Evolutionary conservation across 2,797 vertebrate species (phyloP).

Genomic region (Morus bassanus): DNA sequence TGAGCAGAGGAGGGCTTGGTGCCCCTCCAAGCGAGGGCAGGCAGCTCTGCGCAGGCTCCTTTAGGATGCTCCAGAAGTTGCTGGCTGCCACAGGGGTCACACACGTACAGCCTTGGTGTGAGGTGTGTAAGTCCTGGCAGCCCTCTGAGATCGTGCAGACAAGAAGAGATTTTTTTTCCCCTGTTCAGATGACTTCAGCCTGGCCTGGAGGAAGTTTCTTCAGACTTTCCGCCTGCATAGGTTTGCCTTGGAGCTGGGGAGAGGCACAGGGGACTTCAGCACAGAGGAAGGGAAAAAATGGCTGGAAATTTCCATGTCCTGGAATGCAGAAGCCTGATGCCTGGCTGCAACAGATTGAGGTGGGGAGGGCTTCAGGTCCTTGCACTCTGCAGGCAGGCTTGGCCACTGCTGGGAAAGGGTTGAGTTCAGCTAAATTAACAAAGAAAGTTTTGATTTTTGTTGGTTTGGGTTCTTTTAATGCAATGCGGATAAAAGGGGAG

Average conservation of each 20-base stretch:
- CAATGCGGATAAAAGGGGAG: background rate
- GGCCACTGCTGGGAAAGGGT: background rate
- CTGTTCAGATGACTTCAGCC: background rate
- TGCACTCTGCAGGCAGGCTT: background rate
- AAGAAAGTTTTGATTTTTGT: background rate
- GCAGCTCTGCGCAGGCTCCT: background rate
- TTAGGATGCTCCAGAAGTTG: background rate
- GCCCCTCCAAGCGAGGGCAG: background rate
- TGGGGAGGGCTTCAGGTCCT: background rate
- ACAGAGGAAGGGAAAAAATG: background rate
- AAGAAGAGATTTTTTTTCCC: background rate
- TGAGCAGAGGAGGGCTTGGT: background rate
- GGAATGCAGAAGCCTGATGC: background rate
- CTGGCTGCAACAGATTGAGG: background rate
- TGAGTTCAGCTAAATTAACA: background rate
- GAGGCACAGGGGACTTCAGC: background rate
- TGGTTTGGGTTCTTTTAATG: background rate
- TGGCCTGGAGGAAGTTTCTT: slow-evolving; percentile 21
- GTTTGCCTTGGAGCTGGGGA: background rate
- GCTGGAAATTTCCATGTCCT: slow-evolving; percentile 36
- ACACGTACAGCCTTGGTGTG: fast-evolving
- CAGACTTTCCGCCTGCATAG: slow-evolving; percentile 22
- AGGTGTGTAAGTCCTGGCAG: background rate
- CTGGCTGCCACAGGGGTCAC: background rate
- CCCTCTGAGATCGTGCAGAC: background rate